phyloP scores from a whole-genome alignment of 2,113 vertebrate genomes.

The Podilymbus podiceps region DNA sequence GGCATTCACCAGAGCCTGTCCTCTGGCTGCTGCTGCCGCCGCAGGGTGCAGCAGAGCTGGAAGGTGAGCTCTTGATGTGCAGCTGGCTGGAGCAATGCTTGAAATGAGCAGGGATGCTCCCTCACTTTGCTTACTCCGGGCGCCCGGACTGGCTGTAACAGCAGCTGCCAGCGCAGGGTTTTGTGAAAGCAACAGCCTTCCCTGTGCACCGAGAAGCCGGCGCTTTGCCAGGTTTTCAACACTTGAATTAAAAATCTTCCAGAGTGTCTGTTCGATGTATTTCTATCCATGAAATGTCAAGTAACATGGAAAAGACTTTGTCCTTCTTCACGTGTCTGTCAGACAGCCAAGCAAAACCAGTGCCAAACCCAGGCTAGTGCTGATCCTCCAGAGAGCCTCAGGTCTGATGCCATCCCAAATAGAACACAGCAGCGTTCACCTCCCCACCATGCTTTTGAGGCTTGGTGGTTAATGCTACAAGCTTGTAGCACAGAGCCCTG shows the following conservation, averaged over 20 bases:
- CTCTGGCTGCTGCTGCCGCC: not conserved
- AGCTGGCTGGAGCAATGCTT: not conserved
- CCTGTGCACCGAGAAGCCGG: fast-evolving
- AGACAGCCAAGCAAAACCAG: not conserved
- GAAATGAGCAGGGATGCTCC: not conserved
- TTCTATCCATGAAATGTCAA: not conserved
- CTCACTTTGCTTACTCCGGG: not conserved
- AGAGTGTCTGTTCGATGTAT: not conserved
- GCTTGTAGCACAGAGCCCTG: not conserved
- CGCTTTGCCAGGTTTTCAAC: not conserved
- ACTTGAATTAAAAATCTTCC: not conserved
- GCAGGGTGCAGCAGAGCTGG: not conserved
- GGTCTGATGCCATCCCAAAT: not conserved
- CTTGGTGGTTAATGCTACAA: not conserved
- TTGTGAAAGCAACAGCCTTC: not conserved
- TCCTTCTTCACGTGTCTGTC: not conserved
- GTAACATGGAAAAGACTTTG: not conserved
- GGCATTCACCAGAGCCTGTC: fast-evolving
- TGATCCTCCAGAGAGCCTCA: not conserved
- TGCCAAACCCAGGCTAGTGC: not conserved
- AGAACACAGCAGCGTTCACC: not conserved
- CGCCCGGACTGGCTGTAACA: not conserved
- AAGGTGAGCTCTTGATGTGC: not conserved
- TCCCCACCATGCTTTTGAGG: not conserved
- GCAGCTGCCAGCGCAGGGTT: not conserved